These are phyloP conservation scores for Gymnothorax reevesii DNA, from an alignment of 2,797 vertebrate species.

Conservation along the genomic window DNA sequence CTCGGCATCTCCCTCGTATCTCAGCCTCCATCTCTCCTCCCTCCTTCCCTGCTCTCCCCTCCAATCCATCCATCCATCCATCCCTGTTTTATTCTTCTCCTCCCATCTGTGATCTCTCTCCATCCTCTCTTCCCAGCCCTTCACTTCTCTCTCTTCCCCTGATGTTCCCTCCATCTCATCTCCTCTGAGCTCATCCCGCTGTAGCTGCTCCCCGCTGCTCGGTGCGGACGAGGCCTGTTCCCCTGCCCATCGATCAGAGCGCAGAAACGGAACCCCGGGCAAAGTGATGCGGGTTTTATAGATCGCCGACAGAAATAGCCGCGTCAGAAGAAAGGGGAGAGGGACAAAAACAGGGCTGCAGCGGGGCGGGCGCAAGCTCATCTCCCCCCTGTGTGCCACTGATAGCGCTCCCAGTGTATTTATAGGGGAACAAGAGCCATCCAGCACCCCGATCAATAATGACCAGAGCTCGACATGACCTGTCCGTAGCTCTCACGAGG, in stretches of 20 bases:
- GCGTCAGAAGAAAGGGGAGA: constrained; percentile 37
- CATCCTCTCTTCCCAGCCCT: not conserved
- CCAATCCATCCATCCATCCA: not conserved
- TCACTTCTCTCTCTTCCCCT: not conserved
- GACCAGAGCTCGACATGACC: constrained; percentile 24
- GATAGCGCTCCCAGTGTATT: constrained; percentile 54
- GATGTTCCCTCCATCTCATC: not conserved
- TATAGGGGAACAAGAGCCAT: constrained; percentile 58
- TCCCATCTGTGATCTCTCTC: not conserved
- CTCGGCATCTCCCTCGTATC: not conserved
- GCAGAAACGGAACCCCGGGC: constrained; percentile 46
- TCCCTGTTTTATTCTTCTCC: too few relatives aligned
- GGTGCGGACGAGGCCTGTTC: constrained; percentile 26
- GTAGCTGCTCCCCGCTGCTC: not conserved
- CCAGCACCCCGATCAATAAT: constrained; percentile 56
- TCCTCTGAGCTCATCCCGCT: too few relatives aligned
- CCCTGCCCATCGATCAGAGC: constrained; percentile 44
- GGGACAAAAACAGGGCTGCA: constrained; percentile 33
- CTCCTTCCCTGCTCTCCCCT: not conserved
- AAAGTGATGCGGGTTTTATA: constrained; percentile 40
- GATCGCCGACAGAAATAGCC: constrained; percentile 54
- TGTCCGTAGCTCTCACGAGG: not conserved
- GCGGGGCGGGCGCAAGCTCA: constrained; percentile 24
- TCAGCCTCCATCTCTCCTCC: not conserved
- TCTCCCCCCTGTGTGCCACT: constrained; percentile 30